Evolutionary conservation across 2,888 invertebrate species (phyloP), one percentile per base, ranked within the genome.

Genomic region (Tromatobia lineatoria): DNA sequence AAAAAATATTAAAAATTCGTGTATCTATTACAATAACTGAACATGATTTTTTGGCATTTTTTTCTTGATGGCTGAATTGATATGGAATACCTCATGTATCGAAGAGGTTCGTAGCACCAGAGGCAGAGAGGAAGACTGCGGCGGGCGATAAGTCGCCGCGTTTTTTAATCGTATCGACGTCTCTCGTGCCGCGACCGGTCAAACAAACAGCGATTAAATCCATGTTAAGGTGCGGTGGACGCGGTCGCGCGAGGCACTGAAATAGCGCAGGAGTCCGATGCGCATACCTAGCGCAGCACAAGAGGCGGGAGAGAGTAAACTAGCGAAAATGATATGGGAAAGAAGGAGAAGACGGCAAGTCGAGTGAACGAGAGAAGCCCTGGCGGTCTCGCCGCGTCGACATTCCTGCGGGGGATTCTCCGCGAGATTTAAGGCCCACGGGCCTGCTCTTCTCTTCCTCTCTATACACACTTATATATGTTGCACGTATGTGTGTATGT

Each of bases 371-470:
- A 87, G 82, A 74, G 84, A 82, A 78, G 82, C 70, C 82, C 74
- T 78, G 78, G 71, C 78, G 78, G 80, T 82, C 84, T 78, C 84
- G 78, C 80, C 80, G 83, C 80, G 77, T 83, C 80, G 88, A 87
- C 88, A 90, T 90, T 90, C 89, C 88, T 88, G 79, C 83, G 75
- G 73, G 83, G 80, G 80, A 80, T 67, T 82, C 83, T 77, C 70
- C 34, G 67, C 75, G 84, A 90, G 90, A 90, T 90, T 88, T 89
- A 90, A 88, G 90, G 87, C 83, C 75, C 85, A 82, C 64, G 42
- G 75, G 71, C 38, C 61, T 71, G 61, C 70, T 73, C 59, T 38
- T 38, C 59, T 64, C 52, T 34, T 54, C n/a, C n/a, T 29, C 50
- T 52, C n/a, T 47, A 70, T 52, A 45, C 38, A 70, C 52, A 52